A percentile compares a stretch with the other conserved stretches of the same genome.
Conservation (phyloP, 2,888 invertebrate genomes). For the Synanthedon vespiformis region DNA sequence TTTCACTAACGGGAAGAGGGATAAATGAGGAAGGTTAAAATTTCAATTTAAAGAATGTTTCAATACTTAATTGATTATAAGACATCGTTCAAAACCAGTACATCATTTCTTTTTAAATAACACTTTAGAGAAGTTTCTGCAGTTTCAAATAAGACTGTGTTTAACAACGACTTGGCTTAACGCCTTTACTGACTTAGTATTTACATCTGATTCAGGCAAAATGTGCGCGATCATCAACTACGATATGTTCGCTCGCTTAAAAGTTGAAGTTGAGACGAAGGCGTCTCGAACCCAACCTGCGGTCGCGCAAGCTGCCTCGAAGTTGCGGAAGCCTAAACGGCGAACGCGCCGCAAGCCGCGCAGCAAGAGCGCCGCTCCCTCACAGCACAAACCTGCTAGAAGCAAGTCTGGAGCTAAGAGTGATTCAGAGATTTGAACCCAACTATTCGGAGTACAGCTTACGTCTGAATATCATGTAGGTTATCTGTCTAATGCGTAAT, state of each 20-base stretch:
- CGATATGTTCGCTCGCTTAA: constrained; percentile 61
- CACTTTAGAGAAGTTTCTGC: too few species aligned
- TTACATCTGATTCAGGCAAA: constrained; percentile 33
- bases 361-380: constrained; percentile 55
- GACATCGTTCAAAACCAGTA: too few species aligned
- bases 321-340: constrained; percentile 38
- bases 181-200: too few species aligned
- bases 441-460: neutral
- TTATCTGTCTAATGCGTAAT: neutral
- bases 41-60: too few species aligned
- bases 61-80: too few species aligned
- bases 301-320: constrained; percentile 21
- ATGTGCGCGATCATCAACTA: constrained; percentile 63
- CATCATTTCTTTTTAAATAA: too few species aligned
- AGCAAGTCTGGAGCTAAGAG: constrained; percentile 56
- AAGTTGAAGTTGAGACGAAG: constrained; percentile 56
- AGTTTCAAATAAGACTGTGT: too few species aligned
- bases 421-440: constrained; percentile 48
- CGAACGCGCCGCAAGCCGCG: constrained; percentile 42
- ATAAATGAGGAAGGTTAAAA: too few species aligned
- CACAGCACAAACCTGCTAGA: constrained; percentile 23
- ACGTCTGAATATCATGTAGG: neutral
- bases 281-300: constrained; percentile 29
- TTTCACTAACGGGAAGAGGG: too few species aligned
- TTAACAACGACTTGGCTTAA: too few species aligned